phyloP scores from a whole-genome alignment of 2,113 vertebrate genomes.

The Reinhardtius hippoglossoides region DNA sequence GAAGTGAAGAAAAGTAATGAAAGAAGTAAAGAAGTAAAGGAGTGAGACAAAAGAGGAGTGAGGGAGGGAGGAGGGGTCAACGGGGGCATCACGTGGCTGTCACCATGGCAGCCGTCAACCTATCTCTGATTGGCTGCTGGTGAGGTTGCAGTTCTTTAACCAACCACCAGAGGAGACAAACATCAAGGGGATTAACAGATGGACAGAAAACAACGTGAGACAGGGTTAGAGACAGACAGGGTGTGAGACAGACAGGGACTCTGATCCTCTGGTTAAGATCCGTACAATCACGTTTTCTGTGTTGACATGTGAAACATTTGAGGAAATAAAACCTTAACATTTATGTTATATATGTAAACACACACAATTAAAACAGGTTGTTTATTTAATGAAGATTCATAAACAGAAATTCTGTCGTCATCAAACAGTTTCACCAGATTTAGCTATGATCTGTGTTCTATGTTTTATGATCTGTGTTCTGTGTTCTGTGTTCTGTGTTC shows the following conservation, averaged over 20 bases:
- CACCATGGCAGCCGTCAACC: slow-evolving; percentile 62
- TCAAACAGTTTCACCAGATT: not conserved
- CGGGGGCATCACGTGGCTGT: slow-evolving; percentile 69
- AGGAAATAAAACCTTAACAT: no score
- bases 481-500: no score
- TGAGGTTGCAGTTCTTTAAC: not conserved
- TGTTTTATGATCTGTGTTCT: no score
- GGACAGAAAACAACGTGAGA: not conserved
- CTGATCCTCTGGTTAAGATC: no score
- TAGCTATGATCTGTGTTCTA: no score
- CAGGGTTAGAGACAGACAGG: not conserved
- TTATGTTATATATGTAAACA: no score
- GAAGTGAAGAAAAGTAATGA: no score
- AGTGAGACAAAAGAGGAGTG: no score
- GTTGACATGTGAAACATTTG: no score
- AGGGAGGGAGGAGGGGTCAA: not conserved
- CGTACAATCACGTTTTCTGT: no score
- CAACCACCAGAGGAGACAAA: not conserved
- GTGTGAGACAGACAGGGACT: no score
- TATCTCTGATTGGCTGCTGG: slow-evolving; percentile 16
- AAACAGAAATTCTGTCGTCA: not conserved
- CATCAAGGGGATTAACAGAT: not conserved
- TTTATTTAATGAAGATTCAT: not conserved
- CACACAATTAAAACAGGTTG: not conserved
- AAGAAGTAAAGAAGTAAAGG: no score